Evolutionary conservation across 2,888 invertebrate species (phyloP).

Genomic region (Trimorus sp.): DNA sequence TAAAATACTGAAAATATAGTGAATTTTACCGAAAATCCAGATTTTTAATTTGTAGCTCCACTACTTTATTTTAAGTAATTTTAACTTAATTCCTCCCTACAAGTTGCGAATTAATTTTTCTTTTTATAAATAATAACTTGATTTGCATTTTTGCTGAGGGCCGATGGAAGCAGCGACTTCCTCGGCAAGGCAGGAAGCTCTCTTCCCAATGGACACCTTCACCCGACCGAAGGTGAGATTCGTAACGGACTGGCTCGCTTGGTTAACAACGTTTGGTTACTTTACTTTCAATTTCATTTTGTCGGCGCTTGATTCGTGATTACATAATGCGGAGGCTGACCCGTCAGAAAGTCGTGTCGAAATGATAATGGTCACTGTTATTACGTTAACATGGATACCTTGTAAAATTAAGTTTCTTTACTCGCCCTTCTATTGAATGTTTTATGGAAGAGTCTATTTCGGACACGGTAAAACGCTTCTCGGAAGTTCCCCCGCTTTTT

Average conservation of each 20-base stretch:
- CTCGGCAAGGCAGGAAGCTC: constrained; percentile 65
- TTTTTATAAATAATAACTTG: constrained; percentile 15
- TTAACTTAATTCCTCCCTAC: too few relatives aligned
- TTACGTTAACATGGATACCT: constrained; percentile 70
- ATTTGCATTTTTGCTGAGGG: constrained; percentile 37
- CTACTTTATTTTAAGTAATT: too few relatives aligned
- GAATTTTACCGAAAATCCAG: too few relatives aligned
- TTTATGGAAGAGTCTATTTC: constrained; percentile 46
- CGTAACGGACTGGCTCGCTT: constrained; percentile 60
- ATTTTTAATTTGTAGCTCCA: too few relatives aligned
- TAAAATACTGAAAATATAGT: too few relatives aligned
- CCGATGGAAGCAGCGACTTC: constrained; percentile 42
- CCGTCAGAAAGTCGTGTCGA: constrained; percentile 77
- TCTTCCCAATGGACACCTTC: constrained; percentile 64
- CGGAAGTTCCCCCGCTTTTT: constrained; percentile 45
- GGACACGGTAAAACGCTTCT: constrained; percentile 51
- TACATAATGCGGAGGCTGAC: constrained; percentile 75
- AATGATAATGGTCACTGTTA: constrained; percentile 80
- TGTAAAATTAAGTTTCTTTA: constrained; percentile 59
- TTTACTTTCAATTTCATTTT: constrained; percentile 81
- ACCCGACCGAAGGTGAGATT: constrained; percentile 64
- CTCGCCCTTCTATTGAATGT: constrained; percentile 53
- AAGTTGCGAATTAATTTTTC: too few relatives aligned
- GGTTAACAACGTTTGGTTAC: constrained; percentile 69
- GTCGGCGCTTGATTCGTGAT: constrained; percentile 74